These are phyloP conservation scores for Mythimna ferrago DNA, from an alignment of 2,888 invertebrate species.

Conservation along the genomic window DNA sequence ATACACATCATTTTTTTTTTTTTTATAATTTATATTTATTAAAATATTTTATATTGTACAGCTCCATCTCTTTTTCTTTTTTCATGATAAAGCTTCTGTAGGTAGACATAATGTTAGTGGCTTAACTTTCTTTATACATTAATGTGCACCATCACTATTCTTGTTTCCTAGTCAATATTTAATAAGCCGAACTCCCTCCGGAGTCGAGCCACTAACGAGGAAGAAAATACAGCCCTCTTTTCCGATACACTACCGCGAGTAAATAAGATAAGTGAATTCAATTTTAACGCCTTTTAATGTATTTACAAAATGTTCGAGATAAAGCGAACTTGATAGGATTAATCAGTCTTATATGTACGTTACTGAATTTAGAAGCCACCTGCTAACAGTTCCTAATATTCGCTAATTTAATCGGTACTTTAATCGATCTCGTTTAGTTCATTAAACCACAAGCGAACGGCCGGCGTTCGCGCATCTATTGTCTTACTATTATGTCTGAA, in stretches of 20 bases:
- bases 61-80: too few relatives aligned
- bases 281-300: conserved; percentile 1
- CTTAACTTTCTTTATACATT: too few relatives aligned
- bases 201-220: neutral
- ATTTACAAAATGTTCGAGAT: conserved; percentile 12
- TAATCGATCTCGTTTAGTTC: neutral
- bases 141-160: neutral
- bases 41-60: too few relatives aligned
- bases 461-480: too few relatives aligned
- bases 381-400: neutral
- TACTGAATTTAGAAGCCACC: conserved; percentile 1
- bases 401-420: neutral
- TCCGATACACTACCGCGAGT: neutral
- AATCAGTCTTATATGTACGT: neutral
- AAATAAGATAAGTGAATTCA: conserved; percentile 11
- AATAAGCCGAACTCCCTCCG: neutral
- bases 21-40: too few relatives aligned
- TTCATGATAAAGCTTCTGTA: too few relatives aligned
- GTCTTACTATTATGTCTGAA: too few relatives aligned
- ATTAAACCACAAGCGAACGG: too few relatives aligned
- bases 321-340: conserved; percentile 5
- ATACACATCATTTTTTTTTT: too few relatives aligned
- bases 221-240: conserved; percentile 18
- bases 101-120: neutral
- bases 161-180: conserved; percentile 9